Evolutionary conservation across 2,888 invertebrate species (phyloP).

Genomic region (Sipha maydis): DNA sequence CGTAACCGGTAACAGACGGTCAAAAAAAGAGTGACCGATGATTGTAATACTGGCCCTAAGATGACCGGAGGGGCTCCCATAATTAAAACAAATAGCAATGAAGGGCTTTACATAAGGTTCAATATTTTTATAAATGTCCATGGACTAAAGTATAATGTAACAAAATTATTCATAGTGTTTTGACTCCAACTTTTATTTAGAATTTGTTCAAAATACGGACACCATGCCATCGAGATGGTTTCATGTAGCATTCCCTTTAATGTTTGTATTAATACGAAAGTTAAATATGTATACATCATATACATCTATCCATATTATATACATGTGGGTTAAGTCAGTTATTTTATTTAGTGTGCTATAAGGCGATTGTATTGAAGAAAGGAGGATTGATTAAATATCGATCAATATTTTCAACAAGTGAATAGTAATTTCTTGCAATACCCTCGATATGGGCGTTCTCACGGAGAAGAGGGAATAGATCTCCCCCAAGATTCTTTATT

Average conservation of each 20-base stretch:
- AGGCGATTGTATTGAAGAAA: neutral
- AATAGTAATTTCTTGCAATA: too few species aligned
- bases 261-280: neutral
- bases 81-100: neutral
- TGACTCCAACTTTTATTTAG: neutral
- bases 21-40: too few species aligned
- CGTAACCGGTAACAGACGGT: too few species aligned
- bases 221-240: neutral
- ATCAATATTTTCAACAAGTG: too few species aligned
- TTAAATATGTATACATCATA: neutral
- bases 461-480: too few species aligned
- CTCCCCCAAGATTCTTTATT: too few species aligned
- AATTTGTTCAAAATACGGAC: neutral
- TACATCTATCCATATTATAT: neutral
- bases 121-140: neutral
- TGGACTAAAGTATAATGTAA: neutral
- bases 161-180: constrained; percentile 4
- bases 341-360: neutral
- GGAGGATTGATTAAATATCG: too few species aligned
- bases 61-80: too few species aligned
- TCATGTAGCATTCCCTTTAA: too few species aligned
- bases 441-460: too few species aligned
- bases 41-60: too few species aligned
- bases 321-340: neutral
- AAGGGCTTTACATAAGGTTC: neutral